Percentiles rank a stretch among this genome's conserved stretches.
Evolutionary conservation across 2,888 invertebrate genomes (phyloP).

Genomic region (Opisthograptis luteolata): DNA sequence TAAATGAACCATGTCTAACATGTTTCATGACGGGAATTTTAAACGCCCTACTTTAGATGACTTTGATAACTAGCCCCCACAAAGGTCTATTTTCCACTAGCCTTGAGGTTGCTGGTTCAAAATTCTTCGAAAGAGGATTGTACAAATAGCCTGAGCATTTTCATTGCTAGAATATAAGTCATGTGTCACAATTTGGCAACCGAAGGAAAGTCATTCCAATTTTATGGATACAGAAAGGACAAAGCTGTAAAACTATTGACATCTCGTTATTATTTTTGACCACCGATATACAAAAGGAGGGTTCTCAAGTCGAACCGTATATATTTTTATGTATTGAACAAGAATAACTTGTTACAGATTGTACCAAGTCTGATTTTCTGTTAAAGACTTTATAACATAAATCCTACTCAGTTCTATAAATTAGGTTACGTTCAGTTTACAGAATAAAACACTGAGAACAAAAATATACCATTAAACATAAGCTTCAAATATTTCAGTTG

Average conservation of each 20-base stretch:
- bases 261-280: constrained; percentile 21
- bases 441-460: constrained; percentile 37
- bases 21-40: constrained; percentile 28
- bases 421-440: constrained; percentile 37
- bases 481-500: constrained; percentile 22
- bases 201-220: constrained; percentile 36
- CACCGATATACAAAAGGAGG: no score
- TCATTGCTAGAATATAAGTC: constrained; percentile 35
- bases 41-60: constrained; percentile 28
- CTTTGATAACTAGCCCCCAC: constrained; percentile 28
- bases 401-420: no score
- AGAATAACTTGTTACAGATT: no score
- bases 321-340: no score
- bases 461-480: constrained; percentile 30
- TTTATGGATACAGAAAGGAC: constrained; percentile 38
- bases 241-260: constrained; percentile 39
- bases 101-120: constrained; percentile 1
- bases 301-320: no score
- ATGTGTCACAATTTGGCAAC: constrained; percentile 41
- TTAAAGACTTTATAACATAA: background rate
- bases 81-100: constrained; percentile 9
- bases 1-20: constrained; percentile 38
- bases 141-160: constrained; percentile 6
- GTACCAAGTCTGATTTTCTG: no score
- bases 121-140: background rate